Evolutionary conservation across 1,140 invertebrate species (phyloP).

Genomic region (Bombus affinis): DNA sequence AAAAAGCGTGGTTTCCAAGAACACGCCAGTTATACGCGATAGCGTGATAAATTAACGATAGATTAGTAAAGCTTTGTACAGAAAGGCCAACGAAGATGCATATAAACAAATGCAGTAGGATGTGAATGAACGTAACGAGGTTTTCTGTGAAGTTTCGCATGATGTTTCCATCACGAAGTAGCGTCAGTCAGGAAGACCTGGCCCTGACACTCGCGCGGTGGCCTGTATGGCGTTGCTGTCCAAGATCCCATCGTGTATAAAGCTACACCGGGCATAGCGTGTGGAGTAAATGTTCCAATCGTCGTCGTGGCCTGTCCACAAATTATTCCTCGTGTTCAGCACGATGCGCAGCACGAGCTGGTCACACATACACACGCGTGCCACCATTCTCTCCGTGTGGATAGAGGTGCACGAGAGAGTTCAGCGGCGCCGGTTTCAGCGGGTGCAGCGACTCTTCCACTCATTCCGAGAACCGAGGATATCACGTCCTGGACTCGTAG

Average conservation of each 20-base stretch:
- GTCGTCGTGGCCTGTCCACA: slow-evolving; percentile 78
- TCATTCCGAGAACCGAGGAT: slow-evolving; percentile 74
- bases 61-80: not conserved
- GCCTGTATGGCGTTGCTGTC: slow-evolving; percentile 57
- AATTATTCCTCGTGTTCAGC: slow-evolving; percentile 79
- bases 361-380: slow-evolving; percentile 58
- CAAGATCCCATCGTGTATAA: slow-evolving; percentile 65
- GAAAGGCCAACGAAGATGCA: no score
- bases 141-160: not conserved
- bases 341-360: slow-evolving; percentile 69
- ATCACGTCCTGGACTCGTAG: slow-evolving; percentile 65
- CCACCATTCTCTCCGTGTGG: slow-evolving; percentile 11
- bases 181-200: slow-evolving; percentile 34
- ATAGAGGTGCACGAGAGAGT: slow-evolving; percentile 56
- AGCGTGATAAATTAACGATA: not conserved
- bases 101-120: no score
- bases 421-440: slow-evolving; percentile 47
- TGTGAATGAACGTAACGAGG: not conserved
- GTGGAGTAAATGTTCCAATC: slow-evolving; percentile 72
- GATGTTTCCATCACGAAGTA: slow-evolving; percentile 30
- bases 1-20: no score
- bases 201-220: slow-evolving; percentile 53
- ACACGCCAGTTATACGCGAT: no score
- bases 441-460: slow-evolving; percentile 62
- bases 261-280: slow-evolving; percentile 64